These are phyloP conservation scores for Caenorhabditis wallacei DNA, from an alignment of 2,888 invertebrate species.

Conservation along the genomic window DNA sequence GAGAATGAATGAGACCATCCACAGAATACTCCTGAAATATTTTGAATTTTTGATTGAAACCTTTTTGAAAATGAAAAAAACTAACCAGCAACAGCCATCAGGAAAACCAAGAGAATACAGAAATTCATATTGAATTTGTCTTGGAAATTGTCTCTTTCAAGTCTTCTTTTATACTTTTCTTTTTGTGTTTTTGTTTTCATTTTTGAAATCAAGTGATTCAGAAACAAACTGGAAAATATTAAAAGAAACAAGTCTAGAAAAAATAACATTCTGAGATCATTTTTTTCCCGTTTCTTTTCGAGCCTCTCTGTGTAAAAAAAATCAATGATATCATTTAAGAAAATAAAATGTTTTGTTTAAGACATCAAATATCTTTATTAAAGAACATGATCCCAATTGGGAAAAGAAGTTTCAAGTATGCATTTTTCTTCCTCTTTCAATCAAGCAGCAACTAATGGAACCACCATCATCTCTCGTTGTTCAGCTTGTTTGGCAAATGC, in stretches of 20 bases:
- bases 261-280: background rate
- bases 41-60: background rate
- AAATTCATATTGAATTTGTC: conserved; percentile 15
- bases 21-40: conserved; percentile 8
- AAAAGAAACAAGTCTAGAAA: background rate
- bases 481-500: conserved; percentile 30
- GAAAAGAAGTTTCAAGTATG: conserved; percentile 14
- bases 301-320: background rate
- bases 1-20: conserved; percentile 33
- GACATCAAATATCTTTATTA: conserved; percentile 35
- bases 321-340: conserved; percentile 17
- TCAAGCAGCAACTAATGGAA: conserved; percentile 47
- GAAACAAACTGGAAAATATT: background rate
- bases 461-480: conserved; percentile 56
- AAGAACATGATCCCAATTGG: conserved; percentile 4
- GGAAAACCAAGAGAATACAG: conserved; percentile 11
- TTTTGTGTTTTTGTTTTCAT: conserved; percentile 8
- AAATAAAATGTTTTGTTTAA: background rate
- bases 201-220: conserved; percentile 4
- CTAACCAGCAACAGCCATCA: conserved; percentile 37
- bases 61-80: background rate
- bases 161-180: conserved; percentile 3
- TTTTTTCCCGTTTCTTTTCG: background rate
- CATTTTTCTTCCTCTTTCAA: background rate
- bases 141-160: background rate